Evolutionary conservation across 1,140 invertebrate genomes (phyloP).

Genomic region (Mesaphorura yosii): DNA sequence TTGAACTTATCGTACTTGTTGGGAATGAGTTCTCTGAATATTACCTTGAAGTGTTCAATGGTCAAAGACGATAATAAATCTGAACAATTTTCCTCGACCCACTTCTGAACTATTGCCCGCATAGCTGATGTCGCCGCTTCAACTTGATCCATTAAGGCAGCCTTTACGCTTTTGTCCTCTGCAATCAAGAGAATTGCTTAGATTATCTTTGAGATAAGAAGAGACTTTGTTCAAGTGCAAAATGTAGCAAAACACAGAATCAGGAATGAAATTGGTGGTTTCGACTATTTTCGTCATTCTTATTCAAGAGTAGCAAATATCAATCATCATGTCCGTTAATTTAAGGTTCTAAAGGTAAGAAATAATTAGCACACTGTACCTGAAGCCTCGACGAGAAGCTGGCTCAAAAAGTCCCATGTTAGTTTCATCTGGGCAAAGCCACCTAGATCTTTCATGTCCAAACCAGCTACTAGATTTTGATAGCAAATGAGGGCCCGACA

Average conservation of each 20-base stretch:
- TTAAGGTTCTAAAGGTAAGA: background rate
- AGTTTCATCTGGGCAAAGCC: slow-evolving; percentile 43
- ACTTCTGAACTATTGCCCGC: slow-evolving; percentile 46
- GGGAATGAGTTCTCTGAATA: background rate
- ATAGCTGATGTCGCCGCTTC: slow-evolving; percentile 54
- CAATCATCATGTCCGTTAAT: background rate
- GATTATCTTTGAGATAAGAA: too few species aligned
- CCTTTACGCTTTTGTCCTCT: too few species aligned
- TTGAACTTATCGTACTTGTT: background rate
- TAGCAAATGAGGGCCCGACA: slow-evolving; percentile 50
- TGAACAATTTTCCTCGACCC: too few species aligned
- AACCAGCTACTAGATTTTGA: slow-evolving; percentile 50
- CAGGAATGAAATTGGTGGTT: too few species aligned
- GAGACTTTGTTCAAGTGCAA: too few species aligned
- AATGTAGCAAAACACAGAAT: too few species aligned
- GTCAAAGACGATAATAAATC: slow-evolving; percentile 24
- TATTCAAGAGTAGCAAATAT: background rate
- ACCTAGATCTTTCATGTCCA: slow-evolving; percentile 48
- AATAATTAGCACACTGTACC: slow-evolving; percentile 14
- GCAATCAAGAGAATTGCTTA: too few species aligned
- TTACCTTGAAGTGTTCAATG: background rate
- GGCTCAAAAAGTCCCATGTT: slow-evolving; percentile 44
- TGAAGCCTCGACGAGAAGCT: slow-evolving; percentile 46
- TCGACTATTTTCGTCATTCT: too few species aligned
- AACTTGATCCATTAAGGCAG: slow-evolving; percentile 37